Percentiles rank a stretch among this genome's conserved stretches.
phyloP scores from a whole-genome alignment of 2,888 invertebrate species.

The Hololepta plana region DNA sequence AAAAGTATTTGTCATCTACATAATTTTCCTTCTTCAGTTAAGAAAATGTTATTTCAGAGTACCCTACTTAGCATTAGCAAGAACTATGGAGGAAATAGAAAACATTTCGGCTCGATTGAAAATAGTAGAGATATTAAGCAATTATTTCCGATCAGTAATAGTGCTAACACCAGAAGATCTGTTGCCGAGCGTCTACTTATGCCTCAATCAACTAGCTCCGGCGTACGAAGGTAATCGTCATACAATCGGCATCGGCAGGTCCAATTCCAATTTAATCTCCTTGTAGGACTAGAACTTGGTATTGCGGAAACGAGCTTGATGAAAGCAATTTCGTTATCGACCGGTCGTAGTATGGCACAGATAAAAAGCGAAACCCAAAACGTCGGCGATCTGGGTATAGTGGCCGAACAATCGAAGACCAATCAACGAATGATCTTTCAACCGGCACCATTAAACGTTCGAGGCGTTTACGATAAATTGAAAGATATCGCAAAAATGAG shows the following conservation, averaged over 20 bases:
- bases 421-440: slow-evolving; percentile 79
- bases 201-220: slow-evolving; percentile 90
- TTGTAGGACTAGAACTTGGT: slow-evolving; percentile 60
- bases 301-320: slow-evolving; percentile 86
- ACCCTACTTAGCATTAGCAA: slow-evolving; percentile 83
- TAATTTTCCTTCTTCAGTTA: slow-evolving; percentile 1
- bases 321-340: slow-evolving; percentile 84
- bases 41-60: slow-evolving; percentile 35
- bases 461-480: slow-evolving; percentile 62
- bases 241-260: too few species aligned
- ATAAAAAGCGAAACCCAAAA: slow-evolving; percentile 53
- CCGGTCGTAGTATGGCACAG: slow-evolving; percentile 69
- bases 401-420: slow-evolving; percentile 70
- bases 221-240: slow-evolving; percentile 86
- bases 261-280: too few species aligned
- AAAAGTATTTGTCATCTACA: slow-evolving; percentile 34
- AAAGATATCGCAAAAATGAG: slow-evolving; percentile 75
- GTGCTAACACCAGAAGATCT: slow-evolving; percentile 78
- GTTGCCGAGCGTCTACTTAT: slow-evolving; percentile 77
- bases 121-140: slow-evolving; percentile 80
- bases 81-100: slow-evolving; percentile 82
- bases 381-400: slow-evolving; percentile 78
- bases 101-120: slow-evolving; percentile 66
- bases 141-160: slow-evolving; percentile 84
- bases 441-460: slow-evolving; percentile 58